These are phyloP conservation scores for Coregonus suidteri DNA, from an alignment of 2,797 vertebrate genomes.

Conservation along the genomic window DNA sequence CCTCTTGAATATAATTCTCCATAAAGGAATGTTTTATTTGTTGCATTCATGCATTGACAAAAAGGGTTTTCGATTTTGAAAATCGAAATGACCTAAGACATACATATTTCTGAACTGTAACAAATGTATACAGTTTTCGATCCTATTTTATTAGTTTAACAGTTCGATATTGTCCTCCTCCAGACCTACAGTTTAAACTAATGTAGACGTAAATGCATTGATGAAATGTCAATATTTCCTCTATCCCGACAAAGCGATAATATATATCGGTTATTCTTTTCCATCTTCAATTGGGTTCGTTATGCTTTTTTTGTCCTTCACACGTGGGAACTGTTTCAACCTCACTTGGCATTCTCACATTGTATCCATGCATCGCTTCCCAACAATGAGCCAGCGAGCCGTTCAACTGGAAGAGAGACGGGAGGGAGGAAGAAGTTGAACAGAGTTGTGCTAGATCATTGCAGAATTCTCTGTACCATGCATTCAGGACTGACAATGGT, in stretches of 20 bases:
- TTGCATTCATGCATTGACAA: background rate
- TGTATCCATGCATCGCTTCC: slow-evolving; percentile 58
- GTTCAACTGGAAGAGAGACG: slow-evolving; percentile 66
- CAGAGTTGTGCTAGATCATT: slow-evolving; percentile 64
- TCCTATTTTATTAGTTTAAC: background rate
- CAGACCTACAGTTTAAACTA: background rate
- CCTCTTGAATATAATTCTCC: background rate
- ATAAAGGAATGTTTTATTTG: background rate
- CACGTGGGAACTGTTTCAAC: slow-evolving; percentile 74
- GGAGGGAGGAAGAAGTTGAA: slow-evolving; percentile 51
- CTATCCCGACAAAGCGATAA: background rate
- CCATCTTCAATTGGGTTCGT: slow-evolving; percentile 63
- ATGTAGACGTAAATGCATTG: background rate
- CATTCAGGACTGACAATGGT: slow-evolving; percentile 34
- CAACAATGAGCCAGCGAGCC: slow-evolving; percentile 72
- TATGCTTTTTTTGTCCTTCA: slow-evolving; percentile 47
- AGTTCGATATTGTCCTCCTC: background rate
- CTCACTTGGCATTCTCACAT: slow-evolving; percentile 74
- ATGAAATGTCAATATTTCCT: background rate
- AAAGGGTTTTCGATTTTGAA: background rate
- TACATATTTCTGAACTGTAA: background rate
- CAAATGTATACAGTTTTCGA: background rate
- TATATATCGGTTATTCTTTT: slow-evolving; percentile 42
- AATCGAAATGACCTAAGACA: background rate
- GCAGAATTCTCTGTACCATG: slow-evolving; percentile 46